These are phyloP conservation scores for Cactoblastis cactorum DNA, from an alignment of 2,888 invertebrate genomes.

Conservation along the genomic window DNA sequence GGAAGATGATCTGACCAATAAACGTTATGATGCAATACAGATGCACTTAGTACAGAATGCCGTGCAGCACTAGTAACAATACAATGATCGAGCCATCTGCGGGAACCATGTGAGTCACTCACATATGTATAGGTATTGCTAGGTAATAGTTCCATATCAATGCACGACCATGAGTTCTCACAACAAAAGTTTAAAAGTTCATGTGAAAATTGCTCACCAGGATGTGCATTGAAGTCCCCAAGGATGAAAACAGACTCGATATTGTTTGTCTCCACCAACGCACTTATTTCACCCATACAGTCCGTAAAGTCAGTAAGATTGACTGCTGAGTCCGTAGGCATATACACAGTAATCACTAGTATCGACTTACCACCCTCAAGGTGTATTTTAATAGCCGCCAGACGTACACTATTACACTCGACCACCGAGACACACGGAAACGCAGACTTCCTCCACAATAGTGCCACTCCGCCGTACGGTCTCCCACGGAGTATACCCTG, in stretches of 20 bases:
- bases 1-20: slow-evolving; percentile 23
- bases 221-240: slow-evolving; percentile 19
- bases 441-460: slow-evolving; percentile 12
- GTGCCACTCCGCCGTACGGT: slow-evolving; percentile 19
- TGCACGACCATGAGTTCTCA: slow-evolving; percentile 12
- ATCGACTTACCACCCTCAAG: not conserved
- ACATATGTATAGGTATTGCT: slow-evolving; percentile 12
- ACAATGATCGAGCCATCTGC: not conserved
- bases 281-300: slow-evolving; percentile 13
- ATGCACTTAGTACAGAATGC: slow-evolving; percentile 2
- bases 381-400: slow-evolving; percentile 13
- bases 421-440: no score
- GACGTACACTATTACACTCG: no score
- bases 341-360: slow-evolving; percentile 20
- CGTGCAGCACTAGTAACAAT: not conserved
- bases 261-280: slow-evolving; percentile 18
- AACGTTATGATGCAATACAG: slow-evolving; percentile 15
- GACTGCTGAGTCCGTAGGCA: slow-evolving; percentile 18
- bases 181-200: slow-evolving; percentile 12
- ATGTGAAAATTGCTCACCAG: slow-evolving; percentile 9
- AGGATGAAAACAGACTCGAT: slow-evolving; percentile 16
- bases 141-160: slow-evolving; percentile 5
- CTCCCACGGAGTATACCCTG: slow-evolving; percentile 16
- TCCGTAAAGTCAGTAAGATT: slow-evolving; percentile 21
- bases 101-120: not conserved